These are phyloP conservation scores for Acrossocheilus wenchowensis DNA, from an alignment of 2,797 vertebrate genomes.

Conservation along the genomic window DNA sequence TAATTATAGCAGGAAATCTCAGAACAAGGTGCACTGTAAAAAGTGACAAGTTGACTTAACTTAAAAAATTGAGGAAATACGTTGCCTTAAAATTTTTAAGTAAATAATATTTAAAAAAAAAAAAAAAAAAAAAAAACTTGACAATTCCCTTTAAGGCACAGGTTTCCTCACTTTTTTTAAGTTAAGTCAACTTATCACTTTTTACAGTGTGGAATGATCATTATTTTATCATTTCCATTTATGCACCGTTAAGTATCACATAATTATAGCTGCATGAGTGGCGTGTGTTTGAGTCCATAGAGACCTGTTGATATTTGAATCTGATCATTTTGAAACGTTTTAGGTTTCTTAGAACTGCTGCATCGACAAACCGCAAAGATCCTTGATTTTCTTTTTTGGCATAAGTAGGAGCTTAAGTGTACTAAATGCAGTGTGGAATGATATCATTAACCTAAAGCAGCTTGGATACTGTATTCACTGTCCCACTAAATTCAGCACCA, in stretches of 20 bases:
- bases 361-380: slow-evolving; percentile 25
- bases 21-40: too few relatives aligned
- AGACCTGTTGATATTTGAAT: slow-evolving; percentile 17
- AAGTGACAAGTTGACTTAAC: too few relatives aligned
- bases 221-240: not conserved
- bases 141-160: too few relatives aligned
- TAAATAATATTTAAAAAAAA: too few relatives aligned
- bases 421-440: slow-evolving; percentile 12
- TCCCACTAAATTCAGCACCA: slow-evolving; percentile 71
- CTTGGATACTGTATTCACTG: slow-evolving; percentile 37
- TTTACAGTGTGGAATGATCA: not conserved
- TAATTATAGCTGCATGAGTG: not conserved
- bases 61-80: too few relatives aligned
- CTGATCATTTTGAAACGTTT: not conserved
- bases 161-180: too few relatives aligned
- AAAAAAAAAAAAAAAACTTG: too few relatives aligned
- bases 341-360: slow-evolving; percentile 17
- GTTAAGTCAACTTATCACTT: too few relatives aligned
- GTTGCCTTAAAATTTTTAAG: too few relatives aligned
- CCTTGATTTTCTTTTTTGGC: slow-evolving; percentile 40
- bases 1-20: not conserved
- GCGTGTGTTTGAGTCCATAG: not conserved
- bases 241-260: not conserved
- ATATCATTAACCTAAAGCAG: slow-evolving; percentile 56
- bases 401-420: slow-evolving; percentile 39